Evolutionary conservation across 2,888 invertebrate genomes (phyloP).

Genomic region (Ctenicera cuprea): DNA sequence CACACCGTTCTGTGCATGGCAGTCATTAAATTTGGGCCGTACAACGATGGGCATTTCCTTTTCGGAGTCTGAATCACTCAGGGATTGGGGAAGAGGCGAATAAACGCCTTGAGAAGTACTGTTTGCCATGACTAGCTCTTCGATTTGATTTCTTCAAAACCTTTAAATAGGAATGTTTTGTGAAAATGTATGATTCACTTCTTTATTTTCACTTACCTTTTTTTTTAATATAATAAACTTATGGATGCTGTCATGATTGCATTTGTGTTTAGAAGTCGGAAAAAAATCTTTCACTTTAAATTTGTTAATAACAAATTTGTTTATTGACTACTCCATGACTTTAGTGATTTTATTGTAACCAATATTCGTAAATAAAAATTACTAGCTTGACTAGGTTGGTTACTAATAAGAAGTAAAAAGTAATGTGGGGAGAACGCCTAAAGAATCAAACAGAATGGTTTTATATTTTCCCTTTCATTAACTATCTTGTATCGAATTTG

Average conservation of each 20-base stretch:
- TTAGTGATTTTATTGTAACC: not conserved
- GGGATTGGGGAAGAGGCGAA: conserved; percentile 84
- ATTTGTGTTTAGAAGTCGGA: too few species aligned
- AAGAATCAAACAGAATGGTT: too few species aligned
- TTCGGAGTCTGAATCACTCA: conserved; percentile 87
- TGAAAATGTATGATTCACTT: too few species aligned
- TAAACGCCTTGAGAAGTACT: conserved; percentile 76
- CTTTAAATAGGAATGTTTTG: not conserved
- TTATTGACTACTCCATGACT: conserved; percentile 4
- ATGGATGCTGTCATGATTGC: too few species aligned
- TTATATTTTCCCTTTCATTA: too few species aligned
- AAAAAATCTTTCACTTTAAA: not conserved
- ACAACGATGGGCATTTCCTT: conserved; percentile 74
- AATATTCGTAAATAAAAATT: too few species aligned
- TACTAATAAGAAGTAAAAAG: too few species aligned
- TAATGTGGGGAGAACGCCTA: too few species aligned
- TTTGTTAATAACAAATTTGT: conserved; percentile 8
- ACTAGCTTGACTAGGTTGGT: too few species aligned
- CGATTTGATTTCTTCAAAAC: not conserved
- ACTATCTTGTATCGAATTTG: too few species aligned
- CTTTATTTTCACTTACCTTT: too few species aligned
- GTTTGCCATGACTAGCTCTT: conserved; percentile 60
- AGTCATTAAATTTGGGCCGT: conserved; percentile 38
- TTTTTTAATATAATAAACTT: not conserved
- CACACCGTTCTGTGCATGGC: conserved; percentile 55